These are phyloP conservation scores for Pterobdella sp. DNA, from an alignment of 2,888 invertebrate species.

Conservation along the genomic window DNA sequence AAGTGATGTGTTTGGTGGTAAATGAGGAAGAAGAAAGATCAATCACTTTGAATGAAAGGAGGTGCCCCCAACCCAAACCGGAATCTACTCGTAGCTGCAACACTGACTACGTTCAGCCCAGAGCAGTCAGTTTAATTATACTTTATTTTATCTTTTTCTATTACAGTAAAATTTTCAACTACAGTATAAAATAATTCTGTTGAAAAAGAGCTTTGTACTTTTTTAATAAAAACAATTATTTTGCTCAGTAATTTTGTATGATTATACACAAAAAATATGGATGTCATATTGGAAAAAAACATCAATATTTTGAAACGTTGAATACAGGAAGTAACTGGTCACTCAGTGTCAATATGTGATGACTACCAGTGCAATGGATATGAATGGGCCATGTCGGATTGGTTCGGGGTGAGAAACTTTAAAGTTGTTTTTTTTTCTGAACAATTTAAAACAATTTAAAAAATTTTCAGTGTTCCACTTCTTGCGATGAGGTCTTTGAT, in stretches of 20 bases:
- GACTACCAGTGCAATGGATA: not conserved
- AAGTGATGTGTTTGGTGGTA: constrained; percentile 21
- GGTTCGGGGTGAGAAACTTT: constrained; percentile 28
- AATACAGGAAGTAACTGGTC: constrained; percentile 1
- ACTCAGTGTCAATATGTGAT: not conserved
- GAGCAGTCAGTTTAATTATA: too few species aligned
- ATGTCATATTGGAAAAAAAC: too few species aligned
- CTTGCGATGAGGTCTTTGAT: constrained; percentile 23
- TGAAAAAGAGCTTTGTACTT: too few species aligned
- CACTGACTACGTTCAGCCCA: constrained; percentile 4
- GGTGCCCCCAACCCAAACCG: constrained; percentile 25
- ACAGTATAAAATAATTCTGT: too few species aligned
- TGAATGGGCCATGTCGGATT: constrained; percentile 29
- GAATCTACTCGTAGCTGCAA: constrained; percentile 2
- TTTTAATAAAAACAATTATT: too few species aligned
- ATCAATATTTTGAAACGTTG: too few species aligned
- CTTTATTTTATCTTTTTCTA: too few species aligned
- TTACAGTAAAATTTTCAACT: too few species aligned
- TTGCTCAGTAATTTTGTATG: too few species aligned
- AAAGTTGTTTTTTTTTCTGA: too few species aligned
- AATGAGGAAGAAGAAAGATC: not conserved
- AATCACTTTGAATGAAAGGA: constrained; percentile 9
- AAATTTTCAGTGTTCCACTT: constrained; percentile 19
- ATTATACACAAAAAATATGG: too few species aligned
- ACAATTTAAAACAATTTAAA: not conserved